phyloP scores from a whole-genome alignment of 2,113 vertebrate genomes.

The Panthera leo region DNA sequence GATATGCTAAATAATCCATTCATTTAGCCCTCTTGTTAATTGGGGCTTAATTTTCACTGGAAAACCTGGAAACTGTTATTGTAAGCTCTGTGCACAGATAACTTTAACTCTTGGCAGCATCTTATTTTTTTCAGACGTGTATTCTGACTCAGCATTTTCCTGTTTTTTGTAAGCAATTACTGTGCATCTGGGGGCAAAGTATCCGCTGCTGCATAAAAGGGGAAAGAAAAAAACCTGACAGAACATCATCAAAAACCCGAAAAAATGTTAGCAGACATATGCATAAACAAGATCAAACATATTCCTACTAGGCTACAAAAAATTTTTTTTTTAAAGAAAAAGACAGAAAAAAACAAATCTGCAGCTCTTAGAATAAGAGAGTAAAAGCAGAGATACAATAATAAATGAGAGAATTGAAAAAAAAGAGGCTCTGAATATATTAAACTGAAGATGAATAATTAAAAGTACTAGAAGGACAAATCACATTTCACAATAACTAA shows the following conservation, averaged over 20 bases:
- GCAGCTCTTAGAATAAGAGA: not conserved
- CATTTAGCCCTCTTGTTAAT: not conserved
- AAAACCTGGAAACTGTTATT: not conserved
- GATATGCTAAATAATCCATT: not conserved
- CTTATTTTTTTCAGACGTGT: slow-evolving; percentile 8
- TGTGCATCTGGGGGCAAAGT: not conserved
- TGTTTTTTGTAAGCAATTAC: slow-evolving; percentile 59
- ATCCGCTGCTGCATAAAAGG: not conserved
- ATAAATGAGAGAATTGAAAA: not conserved
- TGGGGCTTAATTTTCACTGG: not conserved
- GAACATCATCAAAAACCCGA: not conserved
- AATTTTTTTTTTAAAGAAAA: not conserved
- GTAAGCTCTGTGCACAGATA: not conserved
- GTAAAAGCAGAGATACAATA: not conserved
- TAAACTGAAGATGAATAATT: slow-evolving; percentile 5
- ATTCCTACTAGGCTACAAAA: not conserved
- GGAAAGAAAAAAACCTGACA: not conserved
- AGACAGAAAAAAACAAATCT: not conserved
- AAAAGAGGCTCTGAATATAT: not conserved
- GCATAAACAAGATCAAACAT: not conserved
- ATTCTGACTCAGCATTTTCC: not conserved
- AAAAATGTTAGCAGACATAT: not conserved
- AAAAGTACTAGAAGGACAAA: slow-evolving; percentile 8
- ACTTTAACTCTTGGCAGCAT: not conserved
- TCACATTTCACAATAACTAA: not conserved